Base-by-base conservation (phyloP, 2,888 invertebrate genomes). In the Blera fallax region DNA sequence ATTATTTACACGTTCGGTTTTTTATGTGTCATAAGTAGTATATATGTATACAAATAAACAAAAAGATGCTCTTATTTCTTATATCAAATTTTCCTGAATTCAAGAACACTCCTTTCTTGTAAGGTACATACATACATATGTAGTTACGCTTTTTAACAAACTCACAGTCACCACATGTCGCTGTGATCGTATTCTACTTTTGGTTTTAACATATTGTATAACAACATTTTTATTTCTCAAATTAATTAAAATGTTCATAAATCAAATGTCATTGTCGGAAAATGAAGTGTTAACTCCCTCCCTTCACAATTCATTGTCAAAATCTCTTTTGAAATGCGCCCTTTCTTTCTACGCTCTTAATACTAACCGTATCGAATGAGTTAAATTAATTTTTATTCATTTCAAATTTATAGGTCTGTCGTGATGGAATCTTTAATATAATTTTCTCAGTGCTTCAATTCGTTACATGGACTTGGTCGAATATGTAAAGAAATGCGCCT, bases 201-300 rank as follows among this genome's bases (percentile, higher is more conserved):
- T 8, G 11, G n/a, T n/a, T n/a, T n/a, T n/a, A n/a, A n/a, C n/a
- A n/a, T n/a, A 34, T 16, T 11, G 7, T 1, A 43, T 43, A 6
- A 16, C 16, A 16, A 16, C 43, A 16, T 16, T 34, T 67, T 50
- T 54, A 40, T 40, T 52, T 10, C 24, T 56, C 43, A 58, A 29
- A 56, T 58, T 54, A 58, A 70, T 58, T 58, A 48, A 70, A 58
- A 58, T 43, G n/a, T 70, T 70, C 56, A 70, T 70, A 70, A 70
- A 70, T 70, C 70, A 70, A 70, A 45, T 11, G 56, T 48, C 56
- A 45, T 21, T 45, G 32, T 58, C 16, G 14, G 16, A 18, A 29
- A 14, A n/a, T 43, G 16, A 34, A 37, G 29, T 16, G 21, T 67
- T 24, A 24, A 37, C 45, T 29, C 34, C 18, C 16, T 29, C 18